A percentile compares a stretch with the other conserved stretches of the same genome.
Conservation (phyloP, 2,797 vertebrate genomes). For the Falco rusticolus region DNA sequence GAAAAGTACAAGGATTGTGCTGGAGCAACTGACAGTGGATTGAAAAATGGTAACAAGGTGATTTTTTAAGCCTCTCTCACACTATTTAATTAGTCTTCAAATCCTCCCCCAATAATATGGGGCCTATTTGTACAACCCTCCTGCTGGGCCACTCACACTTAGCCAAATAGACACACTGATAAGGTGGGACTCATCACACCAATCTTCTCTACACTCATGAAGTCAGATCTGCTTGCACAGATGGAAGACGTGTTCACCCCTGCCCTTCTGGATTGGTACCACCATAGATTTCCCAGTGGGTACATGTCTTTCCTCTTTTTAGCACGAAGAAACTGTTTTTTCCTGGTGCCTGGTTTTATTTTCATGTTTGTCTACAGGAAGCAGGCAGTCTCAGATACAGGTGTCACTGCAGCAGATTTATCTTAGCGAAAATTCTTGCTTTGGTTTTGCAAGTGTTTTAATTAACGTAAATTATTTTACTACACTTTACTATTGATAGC, state of each 20-base stretch:
- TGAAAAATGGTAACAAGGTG: not conserved
- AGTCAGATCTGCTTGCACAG: not conserved
- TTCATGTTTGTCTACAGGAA: not conserved
- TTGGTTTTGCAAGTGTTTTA: slow-evolving; percentile 53
- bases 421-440: slow-evolving; percentile 24
- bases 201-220: not conserved
- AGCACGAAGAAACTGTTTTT: not conserved
- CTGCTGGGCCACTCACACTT: not conserved
- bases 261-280: not conserved
- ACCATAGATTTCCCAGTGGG: not conserved
- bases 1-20: not conserved
- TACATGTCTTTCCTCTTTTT: not conserved
- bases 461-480: slow-evolving; percentile 62
- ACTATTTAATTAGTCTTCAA: not conserved
- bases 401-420: not conserved
- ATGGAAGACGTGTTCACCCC: not conserved
- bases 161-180: not conserved
- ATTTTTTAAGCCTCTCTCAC: not conserved
- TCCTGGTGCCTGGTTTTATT: not conserved
- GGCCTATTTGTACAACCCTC: not conserved
- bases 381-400: not conserved
- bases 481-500: slow-evolving; percentile 59
- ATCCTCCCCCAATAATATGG: not conserved
- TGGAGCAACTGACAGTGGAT: not conserved
- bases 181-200: not conserved